phyloP scores from a whole-genome alignment of 2,113 vertebrate species.

The Prochilodus magdalenae region DNA sequence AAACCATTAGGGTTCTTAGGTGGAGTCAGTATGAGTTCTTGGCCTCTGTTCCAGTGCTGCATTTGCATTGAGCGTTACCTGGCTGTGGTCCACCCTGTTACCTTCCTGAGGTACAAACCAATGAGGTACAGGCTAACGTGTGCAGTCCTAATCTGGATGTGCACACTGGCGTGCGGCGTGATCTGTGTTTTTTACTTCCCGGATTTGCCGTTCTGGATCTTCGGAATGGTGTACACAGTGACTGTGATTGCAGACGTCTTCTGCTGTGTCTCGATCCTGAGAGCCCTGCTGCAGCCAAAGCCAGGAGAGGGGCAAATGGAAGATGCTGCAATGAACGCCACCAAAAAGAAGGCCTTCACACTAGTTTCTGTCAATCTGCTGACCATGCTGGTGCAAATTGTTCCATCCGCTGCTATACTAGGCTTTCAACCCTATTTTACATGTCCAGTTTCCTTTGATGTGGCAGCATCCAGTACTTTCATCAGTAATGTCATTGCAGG shows the following conservation, averaged over 20 bases:
- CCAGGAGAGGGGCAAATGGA: neutral
- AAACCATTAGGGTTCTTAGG: neutral
- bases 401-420: neutral
- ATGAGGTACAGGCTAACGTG: neutral
- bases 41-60: conserved; percentile 26
- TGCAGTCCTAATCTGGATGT: neutral
- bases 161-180: neutral
- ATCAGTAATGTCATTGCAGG: neutral
- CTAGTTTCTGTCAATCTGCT: neutral
- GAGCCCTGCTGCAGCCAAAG: neutral
- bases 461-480: neutral
- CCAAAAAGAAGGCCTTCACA: neutral
- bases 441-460: neutral
- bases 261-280: neutral
- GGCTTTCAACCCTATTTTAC: neutral
- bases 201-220: neutral
- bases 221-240: neutral
- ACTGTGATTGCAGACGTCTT: neutral
- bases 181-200: neutral
- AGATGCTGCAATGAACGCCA: neutral
- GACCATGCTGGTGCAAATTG: neutral
- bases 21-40: neutral
- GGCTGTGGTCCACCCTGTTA: conserved; percentile 30
- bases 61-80: conserved; percentile 39
- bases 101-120: conserved; percentile 36